A percentile compares a stretch with the other conserved stretches of the same genome.
Evolutionary conservation across 2,113 vertebrate genomes (phyloP).

Genomic region (Tautogolabrus adspersus): DNA sequence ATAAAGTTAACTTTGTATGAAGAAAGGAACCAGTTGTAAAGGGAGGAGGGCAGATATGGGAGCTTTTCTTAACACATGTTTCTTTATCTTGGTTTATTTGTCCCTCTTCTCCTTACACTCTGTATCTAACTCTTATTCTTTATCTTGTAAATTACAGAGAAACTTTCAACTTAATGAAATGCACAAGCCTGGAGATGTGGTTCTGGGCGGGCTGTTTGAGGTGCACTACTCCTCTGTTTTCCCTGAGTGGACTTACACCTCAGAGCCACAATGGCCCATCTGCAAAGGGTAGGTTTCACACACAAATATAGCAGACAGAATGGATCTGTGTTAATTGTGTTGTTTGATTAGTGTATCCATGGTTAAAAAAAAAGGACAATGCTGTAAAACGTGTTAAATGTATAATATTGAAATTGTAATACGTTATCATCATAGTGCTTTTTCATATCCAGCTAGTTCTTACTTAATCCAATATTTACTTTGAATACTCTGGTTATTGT

Average conservation of each 20-base stretch:
- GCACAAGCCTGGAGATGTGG: conserved; percentile 59
- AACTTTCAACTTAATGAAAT: conserved; percentile 61
- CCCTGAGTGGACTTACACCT: conserved; percentile 54
- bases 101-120: neutral
- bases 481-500: neutral
- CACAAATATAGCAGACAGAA: too few species aligned
- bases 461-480: too few species aligned
- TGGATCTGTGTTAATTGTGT: too few species aligned
- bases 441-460: too few species aligned
- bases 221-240: conserved; percentile 43
- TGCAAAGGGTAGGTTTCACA: conserved; percentile 60
- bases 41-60: neutral
- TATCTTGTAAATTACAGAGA: conserved; percentile 38
- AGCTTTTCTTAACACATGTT: neutral
- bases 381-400: too few species aligned
- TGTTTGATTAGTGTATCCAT: too few species aligned
- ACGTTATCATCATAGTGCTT: too few species aligned
- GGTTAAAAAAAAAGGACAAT: too few species aligned
- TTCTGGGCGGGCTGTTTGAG: conserved; percentile 64
- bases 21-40: neutral
- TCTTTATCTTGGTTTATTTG: conserved; percentile 2
- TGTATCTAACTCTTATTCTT: conserved; percentile 1
- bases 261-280: conserved; percentile 40
- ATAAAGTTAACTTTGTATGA: neutral
- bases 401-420: too few species aligned